Evolutionary conservation across 2,888 invertebrate species (phyloP).

Genomic region (Andrena fulva): DNA sequence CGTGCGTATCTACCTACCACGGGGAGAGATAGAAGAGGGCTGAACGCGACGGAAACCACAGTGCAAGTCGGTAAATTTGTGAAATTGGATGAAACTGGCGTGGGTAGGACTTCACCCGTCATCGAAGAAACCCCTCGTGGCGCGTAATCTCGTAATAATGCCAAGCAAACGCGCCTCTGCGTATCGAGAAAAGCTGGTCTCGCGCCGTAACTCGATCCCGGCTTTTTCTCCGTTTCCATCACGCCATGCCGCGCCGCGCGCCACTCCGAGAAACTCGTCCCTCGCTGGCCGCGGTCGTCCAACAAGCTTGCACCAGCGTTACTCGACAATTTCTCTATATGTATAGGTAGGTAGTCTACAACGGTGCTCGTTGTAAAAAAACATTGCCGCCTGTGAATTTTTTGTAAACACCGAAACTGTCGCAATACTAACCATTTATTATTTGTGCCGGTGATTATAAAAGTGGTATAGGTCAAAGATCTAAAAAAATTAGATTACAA

Average conservation of each 20-base stretch:
- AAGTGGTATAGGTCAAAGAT: too few species aligned
- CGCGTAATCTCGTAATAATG: slow-evolving; percentile 75
- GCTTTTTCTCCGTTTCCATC: slow-evolving; percentile 45
- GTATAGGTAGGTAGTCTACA: not conserved
- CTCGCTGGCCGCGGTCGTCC: not conserved
- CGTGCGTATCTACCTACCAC: not conserved
- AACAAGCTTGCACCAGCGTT: not conserved
- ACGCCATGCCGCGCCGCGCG: not conserved
- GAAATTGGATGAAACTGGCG: slow-evolving; percentile 77
- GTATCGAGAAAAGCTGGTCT: slow-evolving; percentile 39
- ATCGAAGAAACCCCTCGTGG: slow-evolving; percentile 73
- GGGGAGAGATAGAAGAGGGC: not conserved
- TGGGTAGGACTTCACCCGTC: slow-evolving; percentile 76
- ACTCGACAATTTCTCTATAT: not conserved
- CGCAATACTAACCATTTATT: too few species aligned
- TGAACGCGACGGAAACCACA: slow-evolving; percentile 52
- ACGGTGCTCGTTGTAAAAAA: too few species aligned
- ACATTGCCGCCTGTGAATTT: too few species aligned
- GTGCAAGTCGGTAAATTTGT: slow-evolving; percentile 61
- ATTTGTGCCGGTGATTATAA: too few species aligned
- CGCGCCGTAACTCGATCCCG: slow-evolving; percentile 46
- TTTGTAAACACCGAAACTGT: not conserved
- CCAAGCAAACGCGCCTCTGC: slow-evolving; percentile 43
- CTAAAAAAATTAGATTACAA: too few species aligned
- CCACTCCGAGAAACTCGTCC: slow-evolving; percentile 26